Base-by-base conservation (phyloP, 2,113 vertebrate genomes). In the Petrocephalus microphthalmus region DNA sequence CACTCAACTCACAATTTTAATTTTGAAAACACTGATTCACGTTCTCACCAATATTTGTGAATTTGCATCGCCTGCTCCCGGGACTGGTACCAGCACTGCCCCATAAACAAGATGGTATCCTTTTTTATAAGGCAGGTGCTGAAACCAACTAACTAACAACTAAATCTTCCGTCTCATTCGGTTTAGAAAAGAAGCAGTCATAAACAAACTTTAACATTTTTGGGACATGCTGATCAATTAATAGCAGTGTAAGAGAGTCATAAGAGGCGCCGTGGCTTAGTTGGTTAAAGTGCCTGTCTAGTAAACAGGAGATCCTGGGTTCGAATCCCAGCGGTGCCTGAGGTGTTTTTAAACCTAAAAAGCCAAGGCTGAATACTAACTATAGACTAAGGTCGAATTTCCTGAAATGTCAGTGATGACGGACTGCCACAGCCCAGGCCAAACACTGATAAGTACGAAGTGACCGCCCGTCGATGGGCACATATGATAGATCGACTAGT, bases 291-390 rank as follows among this genome's bases (percentile, higher is more conserved):
- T 5, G 71, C 71, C 71, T 78, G 71, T 42, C 71, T 78, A 42
- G 71, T 78, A 78, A 78, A 37, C 71, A 78, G 71, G 71, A 78
- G 33, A 78, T 42, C 33, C 71, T 78, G 71, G 71, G 71, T 78
- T 78, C 71, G 33, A 42, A 78, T 78, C 71, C 29, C 33, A 78
- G 29, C 15, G 15, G 71, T 78, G 71, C 71, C 33, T 78, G 0
- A 2, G 33, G 71, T 1, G 7, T 78, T 78, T 78, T 78, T 78
- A 78, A 29, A 78, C 19, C 13, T 19, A 15, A 67, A 15, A 42
- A 78, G 15, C 33, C 13, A 54, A 54, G 1, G 11, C 29, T 37
- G 29, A 25, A 71, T 25, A 15, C 13, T 71, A 33, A 33, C 8
- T 15, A 17, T 15, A 71, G 11, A n/a, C 64, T 17, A 15, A 33